Percentiles rank a stretch among this genome's conserved stretches.
Evolutionary conservation across 1,140 invertebrate species (phyloP).

Genomic region (Habropoda laboriosa): DNA sequence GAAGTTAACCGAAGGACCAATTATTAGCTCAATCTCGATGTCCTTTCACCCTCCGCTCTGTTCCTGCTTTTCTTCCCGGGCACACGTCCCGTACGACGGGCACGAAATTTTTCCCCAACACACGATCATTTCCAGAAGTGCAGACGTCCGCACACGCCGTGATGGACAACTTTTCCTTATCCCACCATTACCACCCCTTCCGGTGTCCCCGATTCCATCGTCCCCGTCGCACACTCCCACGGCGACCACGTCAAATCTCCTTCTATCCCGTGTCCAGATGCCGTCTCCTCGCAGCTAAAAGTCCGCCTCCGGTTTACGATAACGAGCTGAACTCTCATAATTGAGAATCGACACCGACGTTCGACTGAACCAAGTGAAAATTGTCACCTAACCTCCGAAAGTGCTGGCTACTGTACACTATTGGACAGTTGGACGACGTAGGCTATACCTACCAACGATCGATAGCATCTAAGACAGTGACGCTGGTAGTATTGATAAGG

Average conservation of each 20-base stretch:
- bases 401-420: not conserved
- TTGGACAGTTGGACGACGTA: not conserved
- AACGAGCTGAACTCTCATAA: conserved; percentile 44
- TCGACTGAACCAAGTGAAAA: conserved; percentile 25
- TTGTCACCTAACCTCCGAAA: not conserved
- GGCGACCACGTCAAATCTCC: conserved; percentile 39
- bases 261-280: not conserved
- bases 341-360: conserved; percentile 42
- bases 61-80: not conserved
- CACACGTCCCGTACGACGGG: not conserved
- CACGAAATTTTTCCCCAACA: conserved; percentile 25
- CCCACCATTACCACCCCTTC: not conserved
- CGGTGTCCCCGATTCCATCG: not conserved
- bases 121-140: conserved; percentile 23
- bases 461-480: no score
- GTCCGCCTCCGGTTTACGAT: conserved; percentile 48
- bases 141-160: conserved; percentile 31
- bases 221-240: conserved; percentile 10
- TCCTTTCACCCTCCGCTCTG: not conserved
- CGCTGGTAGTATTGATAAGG: no score
- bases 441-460: not conserved
- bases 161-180: conserved; percentile 37
- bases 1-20: not conserved
- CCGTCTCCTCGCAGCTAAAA: conserved; percentile 23
- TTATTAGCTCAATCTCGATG: conserved; percentile 13